Evolutionary conservation across 2,888 invertebrate species (phyloP), one percentile per base, ranked within the genome.

Genomic region (Escarpia spicata): DNA sequence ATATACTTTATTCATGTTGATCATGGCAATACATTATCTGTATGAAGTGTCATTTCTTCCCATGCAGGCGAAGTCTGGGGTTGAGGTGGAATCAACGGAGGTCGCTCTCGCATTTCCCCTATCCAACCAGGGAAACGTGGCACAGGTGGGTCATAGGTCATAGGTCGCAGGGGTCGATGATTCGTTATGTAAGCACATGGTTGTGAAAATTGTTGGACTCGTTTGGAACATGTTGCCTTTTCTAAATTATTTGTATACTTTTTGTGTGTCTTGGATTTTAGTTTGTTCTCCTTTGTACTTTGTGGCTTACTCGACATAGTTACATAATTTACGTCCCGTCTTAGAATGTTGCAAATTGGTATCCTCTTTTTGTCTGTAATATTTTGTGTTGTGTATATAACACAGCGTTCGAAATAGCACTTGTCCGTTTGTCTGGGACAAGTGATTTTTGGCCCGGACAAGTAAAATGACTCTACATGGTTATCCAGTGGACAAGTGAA

Each of bases 31-130:
- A 37, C 37, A 37, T 37, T 52, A 52, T 52, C 19, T 75, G 75
- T 75, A n/a, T 26, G 26, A 75, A 19, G 75, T 75, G 75, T 75
- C 26, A 75, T 90, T 90, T 52, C 43, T 92, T 93, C 91, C 1
- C 26, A 94, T 93, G n/a, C 94, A 96, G 95, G 95, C 95, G 43
- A 96, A 96, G 93, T 96, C 96, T n/a, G 94, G 94, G 2, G 95
- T 95, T 15, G 95, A 96, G 44, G 96, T 96, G 3, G 96, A 96
- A 93, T 96, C 96, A 2, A 96, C 96, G 92, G 96, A 96, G 92
- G 95, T 96, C 52, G 96, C 96, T 10, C 93, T 96, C 44, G 96
- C 96, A 15, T 96, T 96, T 93, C 96, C 96, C 19, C n/a, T 93
- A 12, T 45, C 75, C 43, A 31, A 91, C n/a, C 31, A 91, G 91